These are phyloP conservation scores for Clitarchus hookeri DNA, from an alignment of 2,888 invertebrate genomes.

Conservation along the genomic window DNA sequence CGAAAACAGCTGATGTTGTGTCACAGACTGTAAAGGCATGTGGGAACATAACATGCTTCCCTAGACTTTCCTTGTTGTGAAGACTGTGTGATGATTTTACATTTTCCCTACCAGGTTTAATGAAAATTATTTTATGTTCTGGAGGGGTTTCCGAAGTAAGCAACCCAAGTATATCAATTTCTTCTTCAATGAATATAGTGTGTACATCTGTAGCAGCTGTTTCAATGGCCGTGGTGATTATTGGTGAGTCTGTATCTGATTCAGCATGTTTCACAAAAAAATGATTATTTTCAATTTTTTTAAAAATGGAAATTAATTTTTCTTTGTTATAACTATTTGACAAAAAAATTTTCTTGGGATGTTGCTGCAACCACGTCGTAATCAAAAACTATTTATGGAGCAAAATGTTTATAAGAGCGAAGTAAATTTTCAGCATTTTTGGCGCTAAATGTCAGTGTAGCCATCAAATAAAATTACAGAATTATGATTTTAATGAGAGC, in stretches of 20 bases:
- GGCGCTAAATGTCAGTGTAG: neutral
- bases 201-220: neutral
- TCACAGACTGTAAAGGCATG: too few species aligned
- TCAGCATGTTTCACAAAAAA: neutral
- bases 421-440: neutral
- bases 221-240: constrained; percentile 15
- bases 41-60: too few species aligned
- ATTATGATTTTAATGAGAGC: too few species aligned
- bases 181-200: neutral
- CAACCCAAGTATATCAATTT: neutral
- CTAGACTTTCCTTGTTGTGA: too few species aligned
- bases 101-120: neutral
- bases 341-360: neutral
- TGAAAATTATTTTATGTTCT: neutral
- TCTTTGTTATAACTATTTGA: constrained; percentile 3
- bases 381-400: neutral
- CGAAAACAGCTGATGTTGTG: too few species aligned
- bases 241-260: neutral
- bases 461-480: neutral
- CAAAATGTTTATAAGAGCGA: neutral
- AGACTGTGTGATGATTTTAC: neutral
- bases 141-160: neutral
- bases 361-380: neutral
- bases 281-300: neutral
- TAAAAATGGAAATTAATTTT: neutral